Percentiles rank a stretch among this genome's conserved stretches.
These are phyloP conservation scores for Poecile montanus DNA, from an alignment of 2,797 vertebrate genomes.

Conservation along the genomic window DNA sequence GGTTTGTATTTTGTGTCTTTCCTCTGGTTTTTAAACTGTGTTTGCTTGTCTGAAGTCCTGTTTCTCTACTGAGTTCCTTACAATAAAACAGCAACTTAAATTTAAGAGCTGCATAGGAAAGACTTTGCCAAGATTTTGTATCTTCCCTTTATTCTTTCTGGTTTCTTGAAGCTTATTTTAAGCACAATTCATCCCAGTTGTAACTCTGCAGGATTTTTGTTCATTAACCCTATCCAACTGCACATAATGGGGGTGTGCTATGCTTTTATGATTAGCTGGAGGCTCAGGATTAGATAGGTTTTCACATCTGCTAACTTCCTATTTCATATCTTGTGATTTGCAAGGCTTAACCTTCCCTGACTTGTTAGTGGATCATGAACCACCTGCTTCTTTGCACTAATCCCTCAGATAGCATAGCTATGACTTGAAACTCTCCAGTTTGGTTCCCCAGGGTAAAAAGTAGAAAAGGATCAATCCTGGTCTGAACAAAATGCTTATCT, in stretches of 20 bases:
- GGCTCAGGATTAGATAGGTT: not conserved
- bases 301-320: constrained; percentile 39
- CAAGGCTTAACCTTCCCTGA: constrained; percentile 30
- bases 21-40: not conserved
- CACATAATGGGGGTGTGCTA: not conserved
- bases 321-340: constrained; percentile 44
- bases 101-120: not conserved
- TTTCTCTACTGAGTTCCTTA: not conserved
- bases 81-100: not conserved
- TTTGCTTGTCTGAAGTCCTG: not conserved
- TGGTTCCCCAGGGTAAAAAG: not conserved
- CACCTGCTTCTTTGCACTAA: constrained; percentile 47
- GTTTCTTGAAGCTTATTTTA: not conserved
- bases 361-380: constrained; percentile 34
- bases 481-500: not conserved
- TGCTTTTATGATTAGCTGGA: constrained; percentile 10
- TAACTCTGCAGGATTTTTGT: not conserved
- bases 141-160: not conserved
- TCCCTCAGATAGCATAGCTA: constrained; percentile 1
- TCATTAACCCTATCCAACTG: not conserved
- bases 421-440: not conserved
- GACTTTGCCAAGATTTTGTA: not conserved
- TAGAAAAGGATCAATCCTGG: not conserved
- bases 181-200: not conserved
- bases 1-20: not conserved